Percentiles rank a stretch among this genome's conserved stretches.
These are phyloP conservation scores for Stenolophus ochropezus DNA, from an alignment of 2,888 invertebrate species.

Conservation along the genomic window DNA sequence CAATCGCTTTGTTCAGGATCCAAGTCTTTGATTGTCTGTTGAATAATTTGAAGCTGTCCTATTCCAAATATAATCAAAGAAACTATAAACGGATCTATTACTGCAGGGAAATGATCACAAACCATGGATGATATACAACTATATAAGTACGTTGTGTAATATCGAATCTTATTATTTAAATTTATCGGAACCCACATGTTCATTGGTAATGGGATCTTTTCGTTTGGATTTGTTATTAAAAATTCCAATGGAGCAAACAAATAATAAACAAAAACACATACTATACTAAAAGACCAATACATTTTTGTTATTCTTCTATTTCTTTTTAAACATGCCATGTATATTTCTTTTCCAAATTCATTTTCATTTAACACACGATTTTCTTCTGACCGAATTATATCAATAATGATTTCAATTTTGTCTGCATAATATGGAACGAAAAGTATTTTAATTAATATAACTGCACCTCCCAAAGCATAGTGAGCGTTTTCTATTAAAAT, in stretches of 20 bases:
- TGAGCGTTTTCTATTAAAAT: background rate
- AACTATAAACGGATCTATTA: background rate
- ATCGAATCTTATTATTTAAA: background rate
- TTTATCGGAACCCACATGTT: background rate
- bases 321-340: background rate
- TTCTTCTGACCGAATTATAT: constrained; percentile 14
- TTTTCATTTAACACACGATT: too few relatives aligned
- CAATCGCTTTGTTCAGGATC: background rate
- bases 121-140: background rate
- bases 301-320: background rate
- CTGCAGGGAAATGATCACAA: background rate
- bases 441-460: background rate
- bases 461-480: too few relatives aligned
- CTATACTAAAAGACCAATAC: background rate
- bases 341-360: background rate
- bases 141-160: background rate
- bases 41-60: constrained; percentile 10
- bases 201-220: background rate
- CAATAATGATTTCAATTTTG: background rate
- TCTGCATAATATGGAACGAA: background rate
- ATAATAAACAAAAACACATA: background rate
- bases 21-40: constrained; percentile 7
- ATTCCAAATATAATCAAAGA: constrained; percentile 20
- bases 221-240: background rate
- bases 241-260: background rate